Conservation (phyloP, 2,797 vertebrate genomes). For the Acipenser ruthenus region DNA sequence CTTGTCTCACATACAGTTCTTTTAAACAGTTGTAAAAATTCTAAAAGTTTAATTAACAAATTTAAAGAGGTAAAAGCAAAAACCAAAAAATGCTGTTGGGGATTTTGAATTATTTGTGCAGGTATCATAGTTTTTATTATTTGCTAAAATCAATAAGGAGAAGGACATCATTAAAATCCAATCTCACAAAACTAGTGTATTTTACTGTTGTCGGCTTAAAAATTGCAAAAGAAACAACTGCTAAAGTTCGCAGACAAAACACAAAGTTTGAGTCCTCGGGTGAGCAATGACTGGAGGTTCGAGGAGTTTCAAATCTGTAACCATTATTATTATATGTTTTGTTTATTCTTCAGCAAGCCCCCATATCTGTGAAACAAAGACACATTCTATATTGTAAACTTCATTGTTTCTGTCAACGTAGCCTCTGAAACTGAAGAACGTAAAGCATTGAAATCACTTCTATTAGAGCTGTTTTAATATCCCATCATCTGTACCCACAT, state of each 20-base stretch:
- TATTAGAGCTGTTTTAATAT: slow-evolving; percentile 10
- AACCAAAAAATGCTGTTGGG: no score
- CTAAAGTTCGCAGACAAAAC: not conserved
- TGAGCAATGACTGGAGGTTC: no score
- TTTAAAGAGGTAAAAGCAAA: not conserved
- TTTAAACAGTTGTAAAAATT: no score
- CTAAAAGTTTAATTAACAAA: no score
- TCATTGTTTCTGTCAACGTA: slow-evolving; percentile 2
- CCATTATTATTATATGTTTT: not conserved
- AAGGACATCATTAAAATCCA: no score
- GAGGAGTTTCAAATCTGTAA: not conserved
- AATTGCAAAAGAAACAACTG: not conserved
- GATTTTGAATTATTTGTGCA: no score
- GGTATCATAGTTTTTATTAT: no score
- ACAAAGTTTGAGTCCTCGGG: no score
- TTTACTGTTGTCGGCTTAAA: no score
- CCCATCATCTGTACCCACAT: slow-evolving; percentile 43
- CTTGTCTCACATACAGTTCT: no score
- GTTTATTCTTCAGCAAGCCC: not conserved
- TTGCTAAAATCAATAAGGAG: no score
- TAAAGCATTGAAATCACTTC: not conserved
- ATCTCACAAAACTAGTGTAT: no score
- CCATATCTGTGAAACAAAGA: not conserved
- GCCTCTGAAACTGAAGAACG: not conserved
- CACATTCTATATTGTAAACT: slow-evolving; percentile 4